Evolutionary conservation across 2,113 vertebrate genomes (phyloP), one percentile per base, ranked within the genome.

Genomic region (Geococcyx californianus): DNA sequence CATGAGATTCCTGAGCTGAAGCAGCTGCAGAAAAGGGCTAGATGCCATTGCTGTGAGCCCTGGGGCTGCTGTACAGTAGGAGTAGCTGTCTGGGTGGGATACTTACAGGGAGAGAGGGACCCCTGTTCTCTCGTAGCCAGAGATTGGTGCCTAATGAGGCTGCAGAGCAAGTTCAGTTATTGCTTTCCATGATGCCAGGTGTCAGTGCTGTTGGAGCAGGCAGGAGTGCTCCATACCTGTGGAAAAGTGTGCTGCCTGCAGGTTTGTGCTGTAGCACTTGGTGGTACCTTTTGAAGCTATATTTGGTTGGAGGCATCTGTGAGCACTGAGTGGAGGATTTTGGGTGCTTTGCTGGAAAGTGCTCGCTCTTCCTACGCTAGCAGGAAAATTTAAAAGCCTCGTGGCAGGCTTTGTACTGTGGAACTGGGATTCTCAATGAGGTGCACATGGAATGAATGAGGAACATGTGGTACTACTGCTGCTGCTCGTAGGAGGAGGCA

Each of bases 231-330:
- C 83, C 6, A 2, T 60, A 47, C 74, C 72, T 78, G 1, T 54
- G 70, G 89, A 74, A 89, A 84, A 60, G 38, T 0, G 0, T 52
- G 69, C 60, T 84, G 87, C 34, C 75, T 54, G 51, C 5, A 4
- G 56, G 76, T 47, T 63, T 81, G 51, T 80, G 72, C 87, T 80
- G 51, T 77, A 84, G 76, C 44, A 36, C 84, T 73, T 59, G 51
- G 24, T 59, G 51, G 24, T 80, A 85, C 33, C 31, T 92, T 86
- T 75, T 74, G 73, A 86, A 92, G 83, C 73, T 97, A 16, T 96
- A 78, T 90, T 93, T 97, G 94, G 90, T 74, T 56, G 29, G 52
- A 94, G 90, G 81, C 92, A 81, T 95, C 72, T 78, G 93, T 90
- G 79, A 90, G 83, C 0, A 3, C 75, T 28, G 38, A 88, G 72